Percentiles rank a stretch among this genome's conserved stretches.
Conservation (phyloP, 2,888 invertebrate genomes). For the Meteorus colon region DNA sequence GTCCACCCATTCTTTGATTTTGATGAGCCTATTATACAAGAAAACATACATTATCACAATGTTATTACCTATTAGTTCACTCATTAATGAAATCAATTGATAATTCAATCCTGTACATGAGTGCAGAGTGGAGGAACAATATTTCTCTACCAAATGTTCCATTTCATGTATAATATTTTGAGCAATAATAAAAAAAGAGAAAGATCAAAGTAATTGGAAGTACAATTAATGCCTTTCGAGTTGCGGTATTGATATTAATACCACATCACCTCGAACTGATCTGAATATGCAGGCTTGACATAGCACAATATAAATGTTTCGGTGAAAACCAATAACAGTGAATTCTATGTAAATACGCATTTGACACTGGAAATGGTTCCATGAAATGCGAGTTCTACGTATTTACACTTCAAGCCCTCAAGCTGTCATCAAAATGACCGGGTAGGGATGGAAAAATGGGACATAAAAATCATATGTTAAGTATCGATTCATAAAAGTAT, state of each 20-base stretch:
- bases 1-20: conserved; percentile 99
- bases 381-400: conserved; percentile 35
- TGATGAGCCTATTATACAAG: conserved; percentile 82
- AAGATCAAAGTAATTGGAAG: no score
- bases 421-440: conserved; percentile 26
- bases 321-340: conserved; percentile 48
- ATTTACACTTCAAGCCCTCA: conserved; percentile 6
- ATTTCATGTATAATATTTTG: no score
- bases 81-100: not conserved
- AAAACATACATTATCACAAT: not conserved
- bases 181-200: no score
- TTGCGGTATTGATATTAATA: no score
- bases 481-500: conserved; percentile 8
- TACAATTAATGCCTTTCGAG: no score
- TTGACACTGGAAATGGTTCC: conserved; percentile 33
- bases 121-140: no score
- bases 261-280: no score
- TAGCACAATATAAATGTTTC: conserved; percentile 46
- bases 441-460: conserved; percentile 25
- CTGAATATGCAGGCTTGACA: conserved; percentile 41
- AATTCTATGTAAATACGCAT: conserved; percentile 47
- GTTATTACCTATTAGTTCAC: not conserved
- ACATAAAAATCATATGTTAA: conserved; percentile 27
- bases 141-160: no score
- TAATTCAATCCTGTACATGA: not conserved